Evolutionary conservation across 2,888 invertebrate species (phyloP), one percentile per base, ranked within the genome.

Genomic region (Troides helena): DNA sequence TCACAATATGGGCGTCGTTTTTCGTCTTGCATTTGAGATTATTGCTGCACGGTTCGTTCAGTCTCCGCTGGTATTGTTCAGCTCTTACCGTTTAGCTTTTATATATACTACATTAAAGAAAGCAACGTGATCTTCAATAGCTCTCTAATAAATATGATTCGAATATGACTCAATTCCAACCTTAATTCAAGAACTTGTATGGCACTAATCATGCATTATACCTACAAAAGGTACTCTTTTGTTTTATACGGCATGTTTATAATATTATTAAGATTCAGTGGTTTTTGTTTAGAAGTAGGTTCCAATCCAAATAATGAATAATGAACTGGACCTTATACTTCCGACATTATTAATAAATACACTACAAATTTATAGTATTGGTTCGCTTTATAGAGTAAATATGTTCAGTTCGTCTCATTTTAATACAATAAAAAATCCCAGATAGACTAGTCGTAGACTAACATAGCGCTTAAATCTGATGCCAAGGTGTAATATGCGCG

Each of bases 1-100:
- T 87, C 82, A 88, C 90, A 91, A 90, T 88, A 82, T 85, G 81
- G 81, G 81, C 82, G 83, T 80, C 85, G 85, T 88, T 89, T 90
- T 88, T 87, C 85, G 85, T 85, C 86, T 87, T 86, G 86, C 88
- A 88, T 87, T 86, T 80, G 76, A 82, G 85, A 89, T 89, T 86
- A 87, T 86, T 83, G 79, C 80, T 81, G 81, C 78, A 84, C 83
- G 85, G 82, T 82, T 85, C 83, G 79, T 85, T 87, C 83, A 80
- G 78, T 83, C 80, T 80, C 72, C 77, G 75, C 76, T 78, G 75
- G 78, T 79, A 83, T 85, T 85, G 82, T 85, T 80, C 79, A 74
- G 69, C 75, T 73, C 76, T 78, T 79, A 77, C 75, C 76, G 75
- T 77, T 78, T 75, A 81, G 76, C 76, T 77, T 79, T 59, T 67